Conservation (phyloP, 2,888 invertebrate species). For the Homarus gammarus region DNA sequence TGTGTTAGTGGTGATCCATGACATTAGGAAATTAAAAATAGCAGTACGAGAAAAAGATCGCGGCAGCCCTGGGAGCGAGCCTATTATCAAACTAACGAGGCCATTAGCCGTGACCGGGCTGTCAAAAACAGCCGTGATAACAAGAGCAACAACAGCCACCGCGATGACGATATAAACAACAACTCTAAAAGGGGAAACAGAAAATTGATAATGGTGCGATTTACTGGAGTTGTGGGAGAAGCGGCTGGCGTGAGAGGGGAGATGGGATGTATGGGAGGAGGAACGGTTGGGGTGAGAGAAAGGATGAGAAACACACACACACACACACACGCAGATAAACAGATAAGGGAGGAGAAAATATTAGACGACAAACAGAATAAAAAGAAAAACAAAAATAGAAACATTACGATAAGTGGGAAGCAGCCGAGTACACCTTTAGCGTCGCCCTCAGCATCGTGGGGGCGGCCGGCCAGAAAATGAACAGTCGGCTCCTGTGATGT, state of each 20-base stretch:
- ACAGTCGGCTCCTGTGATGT: background rate
- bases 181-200: background rate
- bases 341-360: slow-evolving; percentile 4
- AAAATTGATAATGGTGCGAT: background rate
- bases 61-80: too few species aligned
- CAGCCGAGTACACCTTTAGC: background rate
- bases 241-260: background rate
- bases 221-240: background rate
- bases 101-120: background rate
- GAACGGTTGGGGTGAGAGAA: too few species aligned
- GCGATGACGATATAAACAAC: background rate
- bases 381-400: too few species aligned
- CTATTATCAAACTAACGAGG: background rate
- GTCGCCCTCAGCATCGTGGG: background rate
- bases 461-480: background rate
- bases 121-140: background rate
- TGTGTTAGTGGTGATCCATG: too few species aligned
- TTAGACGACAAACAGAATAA: too few species aligned
- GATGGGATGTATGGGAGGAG: background rate
- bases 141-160: background rate
- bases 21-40: too few species aligned
- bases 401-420: too few species aligned
- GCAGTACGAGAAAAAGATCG: too few species aligned
- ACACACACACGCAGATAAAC: too few species aligned
- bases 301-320: too few species aligned